Conservation (phyloP, 1,140 invertebrate genomes). For the Anoplolepis gracilipes region DNA sequence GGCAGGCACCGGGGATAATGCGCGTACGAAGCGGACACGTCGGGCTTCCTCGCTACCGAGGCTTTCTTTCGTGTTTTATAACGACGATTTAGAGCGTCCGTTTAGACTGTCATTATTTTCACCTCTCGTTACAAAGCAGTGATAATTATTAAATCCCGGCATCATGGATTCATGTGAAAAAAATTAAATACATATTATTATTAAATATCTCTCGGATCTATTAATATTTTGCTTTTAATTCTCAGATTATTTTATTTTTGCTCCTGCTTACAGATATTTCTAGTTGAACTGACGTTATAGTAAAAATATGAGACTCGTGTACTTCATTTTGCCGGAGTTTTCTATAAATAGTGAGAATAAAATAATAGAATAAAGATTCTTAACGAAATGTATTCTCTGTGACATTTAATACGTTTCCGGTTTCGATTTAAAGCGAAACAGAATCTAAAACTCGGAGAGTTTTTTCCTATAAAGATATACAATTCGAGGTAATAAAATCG, state of each 20-base stretch:
- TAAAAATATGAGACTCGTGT: too few relatives aligned
- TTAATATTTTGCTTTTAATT: not conserved
- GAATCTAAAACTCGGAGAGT: not conserved
- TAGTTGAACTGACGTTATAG: too few relatives aligned
- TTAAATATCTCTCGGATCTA: not conserved
- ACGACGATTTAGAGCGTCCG: conserved; percentile 41
- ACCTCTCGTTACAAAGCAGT: not conserved
- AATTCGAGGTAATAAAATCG: conserved; percentile 66
- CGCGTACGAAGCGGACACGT: conserved; percentile 78
- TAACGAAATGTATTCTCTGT: not conserved
- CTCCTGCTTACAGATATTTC: not conserved
- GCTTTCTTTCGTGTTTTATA: conserved; percentile 69
- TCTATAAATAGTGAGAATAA: not conserved
- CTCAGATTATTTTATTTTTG: not conserved
- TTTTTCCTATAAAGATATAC: conserved; percentile 58
- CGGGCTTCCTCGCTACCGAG: conserved; percentile 67
- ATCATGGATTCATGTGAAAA: not conserved
- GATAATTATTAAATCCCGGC: conserved; percentile 25
- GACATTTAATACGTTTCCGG: not conserved
- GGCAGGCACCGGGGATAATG: conserved; percentile 79
- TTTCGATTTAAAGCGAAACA: not conserved
- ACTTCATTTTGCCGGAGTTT: not conserved
- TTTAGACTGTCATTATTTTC: conserved; percentile 25
- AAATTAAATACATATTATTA: not conserved
- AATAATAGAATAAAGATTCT: too few relatives aligned